These are phyloP conservation scores for Hipposideros armiger DNA, from an alignment of 2,113 vertebrate species.

Conservation along the genomic window DNA sequence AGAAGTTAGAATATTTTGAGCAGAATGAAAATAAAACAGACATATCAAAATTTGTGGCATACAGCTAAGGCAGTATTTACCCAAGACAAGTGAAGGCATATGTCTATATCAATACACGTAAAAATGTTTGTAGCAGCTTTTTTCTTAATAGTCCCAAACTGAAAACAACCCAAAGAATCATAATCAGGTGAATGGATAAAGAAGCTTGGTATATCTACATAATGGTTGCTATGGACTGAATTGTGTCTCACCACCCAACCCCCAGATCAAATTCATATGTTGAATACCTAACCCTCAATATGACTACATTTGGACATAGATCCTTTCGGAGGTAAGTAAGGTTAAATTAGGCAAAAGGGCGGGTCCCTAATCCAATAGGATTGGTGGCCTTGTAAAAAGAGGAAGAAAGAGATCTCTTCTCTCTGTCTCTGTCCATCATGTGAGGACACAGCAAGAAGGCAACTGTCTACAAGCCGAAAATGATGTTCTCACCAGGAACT, in stretches of 20 bases:
- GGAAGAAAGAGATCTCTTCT: neutral
- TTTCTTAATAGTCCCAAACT: neutral
- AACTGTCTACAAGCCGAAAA: neutral
- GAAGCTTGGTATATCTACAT: neutral
- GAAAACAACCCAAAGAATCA: neutral
- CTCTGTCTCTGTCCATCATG: neutral
- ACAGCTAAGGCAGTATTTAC: neutral
- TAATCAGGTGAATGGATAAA: neutral
- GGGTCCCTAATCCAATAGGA: neutral
- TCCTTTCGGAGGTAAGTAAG: neutral
- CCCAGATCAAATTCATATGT: neutral
- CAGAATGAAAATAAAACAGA: conserved; percentile 12
- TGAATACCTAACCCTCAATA: neutral
- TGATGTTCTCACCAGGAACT: neutral
- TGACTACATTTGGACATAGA: neutral
- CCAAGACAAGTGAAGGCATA: neutral
- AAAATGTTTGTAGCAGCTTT: neutral
- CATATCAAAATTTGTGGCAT: neutral
- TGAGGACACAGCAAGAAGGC: neutral
- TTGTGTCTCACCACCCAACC: neutral
- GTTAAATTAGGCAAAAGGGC: neutral
- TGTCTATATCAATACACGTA: neutral
- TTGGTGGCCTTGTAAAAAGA: neutral
- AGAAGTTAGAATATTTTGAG: neutral
- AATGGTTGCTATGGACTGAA: neutral